Conservation (phyloP, 1,140 invertebrate genomes). For the Drosophila repleta region DNA sequence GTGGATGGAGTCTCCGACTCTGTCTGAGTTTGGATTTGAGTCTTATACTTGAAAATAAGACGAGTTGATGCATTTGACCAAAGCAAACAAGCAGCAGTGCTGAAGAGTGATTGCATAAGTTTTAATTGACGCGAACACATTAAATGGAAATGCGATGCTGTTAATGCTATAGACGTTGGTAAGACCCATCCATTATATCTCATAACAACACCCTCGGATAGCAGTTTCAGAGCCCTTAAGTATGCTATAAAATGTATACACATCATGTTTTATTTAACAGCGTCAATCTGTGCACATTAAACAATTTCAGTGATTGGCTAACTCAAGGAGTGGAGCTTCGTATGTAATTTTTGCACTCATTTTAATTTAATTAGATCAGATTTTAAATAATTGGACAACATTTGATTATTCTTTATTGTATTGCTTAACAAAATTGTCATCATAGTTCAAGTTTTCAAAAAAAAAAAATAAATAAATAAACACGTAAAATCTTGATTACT, state of each 20-base stretch:
- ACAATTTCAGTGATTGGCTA: no score
- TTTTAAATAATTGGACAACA: no score
- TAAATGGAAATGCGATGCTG: constrained; percentile 2
- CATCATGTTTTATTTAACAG: no score
- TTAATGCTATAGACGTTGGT: background rate
- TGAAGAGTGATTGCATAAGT: constrained; percentile 35
- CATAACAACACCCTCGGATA: background rate
- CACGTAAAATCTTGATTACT: no score
- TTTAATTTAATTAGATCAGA: no score
- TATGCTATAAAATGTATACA: constrained; percentile 24
- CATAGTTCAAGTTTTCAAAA: no score
- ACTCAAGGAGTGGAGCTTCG: no score
- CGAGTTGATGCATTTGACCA: constrained; percentile 35
- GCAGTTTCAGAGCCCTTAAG: constrained; percentile 13
- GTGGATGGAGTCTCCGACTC: constrained; percentile 61
- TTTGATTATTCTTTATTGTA: no score
- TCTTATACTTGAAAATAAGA: constrained; percentile 8
- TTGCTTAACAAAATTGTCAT: no score
- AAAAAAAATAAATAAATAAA: no score
- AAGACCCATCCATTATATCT: background rate
- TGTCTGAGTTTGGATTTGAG: constrained; percentile 11
- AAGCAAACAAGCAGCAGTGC: constrained; percentile 21
- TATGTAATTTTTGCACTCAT: no score
- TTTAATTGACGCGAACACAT: constrained; percentile 35
- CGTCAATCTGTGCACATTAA: no score